A percentile compares a stretch with the other conserved stretches of the same genome.
phyloP scores from a whole-genome alignment of 2,113 vertebrate genomes.

The Perca fluviatilis region DNA sequence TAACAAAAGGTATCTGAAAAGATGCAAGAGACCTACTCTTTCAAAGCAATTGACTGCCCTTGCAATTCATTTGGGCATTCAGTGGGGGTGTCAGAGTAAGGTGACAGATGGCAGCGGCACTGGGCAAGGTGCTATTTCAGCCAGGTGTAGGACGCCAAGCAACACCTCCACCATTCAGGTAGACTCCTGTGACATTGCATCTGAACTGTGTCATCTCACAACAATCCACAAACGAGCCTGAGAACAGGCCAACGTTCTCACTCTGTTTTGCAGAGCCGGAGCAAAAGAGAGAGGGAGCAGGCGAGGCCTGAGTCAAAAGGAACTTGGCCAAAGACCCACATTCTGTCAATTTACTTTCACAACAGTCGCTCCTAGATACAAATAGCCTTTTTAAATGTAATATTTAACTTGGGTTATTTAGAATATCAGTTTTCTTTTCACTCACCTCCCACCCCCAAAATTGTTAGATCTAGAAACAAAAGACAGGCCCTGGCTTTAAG shows the following conservation, averaged over 20 bases:
- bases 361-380: constrained; percentile 40
- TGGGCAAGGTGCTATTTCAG: constrained; percentile 72
- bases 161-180: constrained; percentile 65
- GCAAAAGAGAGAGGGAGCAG: constrained; percentile 5
- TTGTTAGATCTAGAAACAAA: constrained; percentile 30
- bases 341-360: constrained; percentile 56
- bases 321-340: constrained; percentile 64
- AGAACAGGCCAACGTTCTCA: constrained; percentile 55
- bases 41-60: constrained; percentile 39
- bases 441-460: constrained; percentile 2
- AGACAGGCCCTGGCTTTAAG: constrained; percentile 26
- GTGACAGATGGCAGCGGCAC: constrained; percentile 71
- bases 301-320: constrained; percentile 55
- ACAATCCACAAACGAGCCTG: constrained; percentile 68
- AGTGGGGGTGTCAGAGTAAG: constrained; percentile 44
- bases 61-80: constrained; percentile 51
- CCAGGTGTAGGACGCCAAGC: constrained; percentile 76
- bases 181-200: constrained; percentile 67
- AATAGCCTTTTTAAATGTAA: constrained; percentile 61
- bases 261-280: constrained; percentile 37
- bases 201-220: constrained; percentile 68
- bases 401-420: constrained; percentile 51
- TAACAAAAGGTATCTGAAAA: constrained; percentile 37
- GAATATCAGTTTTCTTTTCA: constrained; percentile 46
- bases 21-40: constrained; percentile 27